These are phyloP conservation scores for Okapia johnstoni DNA, from an alignment of 2,113 vertebrate genomes.

Conservation along the genomic window DNA sequence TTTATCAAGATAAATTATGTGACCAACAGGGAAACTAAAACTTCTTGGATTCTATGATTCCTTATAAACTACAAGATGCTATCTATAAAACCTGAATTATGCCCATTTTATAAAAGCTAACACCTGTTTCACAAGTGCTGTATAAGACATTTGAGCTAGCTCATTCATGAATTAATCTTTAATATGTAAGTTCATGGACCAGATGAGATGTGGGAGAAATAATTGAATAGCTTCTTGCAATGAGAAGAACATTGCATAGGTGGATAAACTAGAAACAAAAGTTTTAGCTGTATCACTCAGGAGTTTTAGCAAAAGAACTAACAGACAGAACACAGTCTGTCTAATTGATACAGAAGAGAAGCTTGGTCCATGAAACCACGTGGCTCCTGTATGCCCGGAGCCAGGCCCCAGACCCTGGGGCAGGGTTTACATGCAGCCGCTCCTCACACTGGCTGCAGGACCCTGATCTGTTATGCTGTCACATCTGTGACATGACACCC, in stretches of 20 bases:
- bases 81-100: neutral
- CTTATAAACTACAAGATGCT: neutral
- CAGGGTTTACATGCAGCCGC: rapidly evolving
- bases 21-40: neutral
- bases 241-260: neutral
- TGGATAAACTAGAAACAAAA: neutral
- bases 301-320: neutral
- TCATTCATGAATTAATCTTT: neutral
- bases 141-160: neutral
- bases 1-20: neutral
- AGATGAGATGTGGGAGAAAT: neutral
- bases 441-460: neutral
- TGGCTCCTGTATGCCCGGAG: rapidly evolving
- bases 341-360: neutral
- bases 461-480: rapidly evolving
- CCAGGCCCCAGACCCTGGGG: rapidly evolving
- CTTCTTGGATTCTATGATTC: neutral
- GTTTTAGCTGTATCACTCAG: neutral
- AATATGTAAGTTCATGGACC: neutral
- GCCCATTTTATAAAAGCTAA: neutral
- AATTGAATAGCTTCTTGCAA: neutral
- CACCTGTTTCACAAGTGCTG: neutral
- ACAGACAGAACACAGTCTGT: neutral
- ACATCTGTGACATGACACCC: neutral
- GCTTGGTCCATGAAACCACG: neutral